Base-by-base conservation (phyloP, 2,888 invertebrate species). In the Caenorhabditis wallacei region DNA sequence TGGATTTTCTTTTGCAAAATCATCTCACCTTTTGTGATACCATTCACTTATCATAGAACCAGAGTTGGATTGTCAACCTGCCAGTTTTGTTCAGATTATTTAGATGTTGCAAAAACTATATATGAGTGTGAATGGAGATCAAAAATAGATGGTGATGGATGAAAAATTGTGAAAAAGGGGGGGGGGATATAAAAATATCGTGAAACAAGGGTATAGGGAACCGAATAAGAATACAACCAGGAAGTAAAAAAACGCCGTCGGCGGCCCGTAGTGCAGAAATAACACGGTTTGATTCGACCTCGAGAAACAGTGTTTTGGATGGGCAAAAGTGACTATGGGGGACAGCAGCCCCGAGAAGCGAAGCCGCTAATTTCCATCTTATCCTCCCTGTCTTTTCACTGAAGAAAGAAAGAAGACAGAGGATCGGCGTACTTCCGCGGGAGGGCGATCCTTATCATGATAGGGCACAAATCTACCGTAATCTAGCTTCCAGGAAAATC, bases 321-420 rank as follows among this genome's bases (percentile, higher is more conserved):
- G 37, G 66, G 46, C 40, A 53, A 22, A 20, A n/a, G 30, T 66
- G 66, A 51, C 70, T 79, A 64, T 63, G 48, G 46, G 48, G 79
- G 57, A 54, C 53, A 61, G 61, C 43, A 61, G 43, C 61, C 37
- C 37, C 61, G 22, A 64, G 24, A 76, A 53, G 26, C 78, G 59
- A 79, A 79, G 79, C 79, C 57, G 79, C 71, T 79, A 79, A 79
- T 71, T 79, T 79, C 46, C 35, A 71, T 71, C 48, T 64, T 79
- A 79, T 79, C 71, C 64, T 24, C 59, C 76, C 43, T 68, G 43
- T 53, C 51, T 18, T 22, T n/a, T n/a, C n/a, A n/a, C n/a, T n/a
- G n/a, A n/a, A 46, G 16, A 54, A 30, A 48, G 37, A 24, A 26
- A 70, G 54, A 70, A 70, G 70, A 68, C 59, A 61, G 61, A 54